Conservation (phyloP, 2,113 vertebrate genomes). For the Nerophis lumbriciformis region DNA sequence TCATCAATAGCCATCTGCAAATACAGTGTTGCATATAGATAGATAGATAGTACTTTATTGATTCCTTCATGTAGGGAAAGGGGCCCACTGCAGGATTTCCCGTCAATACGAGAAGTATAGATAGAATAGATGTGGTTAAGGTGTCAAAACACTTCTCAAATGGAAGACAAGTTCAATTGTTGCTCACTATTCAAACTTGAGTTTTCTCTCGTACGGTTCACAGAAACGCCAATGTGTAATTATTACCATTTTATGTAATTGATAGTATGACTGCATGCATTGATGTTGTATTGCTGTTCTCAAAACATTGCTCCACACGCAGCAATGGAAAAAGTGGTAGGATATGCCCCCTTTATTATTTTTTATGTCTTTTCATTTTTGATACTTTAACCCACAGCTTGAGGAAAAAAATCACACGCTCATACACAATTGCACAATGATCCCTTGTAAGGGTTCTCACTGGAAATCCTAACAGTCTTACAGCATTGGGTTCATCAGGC, state of each 20-base stretch:
- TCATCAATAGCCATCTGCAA: background rate
- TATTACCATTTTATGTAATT: background rate
- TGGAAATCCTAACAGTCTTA: conserved; percentile 82
- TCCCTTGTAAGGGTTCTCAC: conserved; percentile 86
- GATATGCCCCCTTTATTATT: conserved; percentile 13
- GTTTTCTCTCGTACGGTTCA: conserved; percentile 31
- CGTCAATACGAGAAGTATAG: conserved; percentile 25
- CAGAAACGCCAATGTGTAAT: conserved; percentile 10
- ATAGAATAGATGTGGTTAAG: conserved; percentile 44
- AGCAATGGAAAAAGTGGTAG: background rate
- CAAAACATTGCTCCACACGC: too few species aligned
- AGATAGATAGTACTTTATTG: too few species aligned
- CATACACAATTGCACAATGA: conserved; percentile 78
- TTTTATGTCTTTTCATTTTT: conserved; percentile 31
- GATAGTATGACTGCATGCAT: conserved; percentile 1
- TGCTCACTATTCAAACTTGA: conserved; percentile 53
- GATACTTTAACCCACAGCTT: conserved; percentile 33
- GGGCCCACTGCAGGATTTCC: conserved; percentile 8
- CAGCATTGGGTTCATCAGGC: conserved; percentile 92
- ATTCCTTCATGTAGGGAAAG: background rate
- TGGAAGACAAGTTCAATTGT: conserved; percentile 49
- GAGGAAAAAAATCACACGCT: conserved; percentile 24
- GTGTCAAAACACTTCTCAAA: conserved; percentile 64
- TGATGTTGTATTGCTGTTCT: too few species aligned
- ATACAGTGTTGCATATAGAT: background rate